Evolutionary conservation across 64 coral and sea anemone species (phyloP).

Genomic region (Montipora capricornis): DNA sequence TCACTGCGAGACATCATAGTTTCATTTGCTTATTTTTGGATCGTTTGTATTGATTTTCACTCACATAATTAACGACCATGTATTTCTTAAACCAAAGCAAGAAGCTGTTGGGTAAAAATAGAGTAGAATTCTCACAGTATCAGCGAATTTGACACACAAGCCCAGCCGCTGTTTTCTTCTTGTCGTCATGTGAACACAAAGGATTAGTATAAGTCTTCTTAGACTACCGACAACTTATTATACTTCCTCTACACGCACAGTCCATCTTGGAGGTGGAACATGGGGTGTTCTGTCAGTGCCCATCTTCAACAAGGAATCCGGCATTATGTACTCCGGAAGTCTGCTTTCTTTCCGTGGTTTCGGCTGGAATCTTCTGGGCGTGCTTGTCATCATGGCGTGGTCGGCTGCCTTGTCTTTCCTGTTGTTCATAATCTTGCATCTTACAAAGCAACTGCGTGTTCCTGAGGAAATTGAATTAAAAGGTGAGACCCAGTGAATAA

Average conservation of each 20-base stretch:
- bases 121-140: too few relatives aligned
- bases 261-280: slow-evolving; percentile 89
- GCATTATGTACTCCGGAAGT: slow-evolving; percentile 74
- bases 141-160: too few relatives aligned
- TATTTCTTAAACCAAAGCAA: too few relatives aligned
- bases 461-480: slow-evolving; percentile 75
- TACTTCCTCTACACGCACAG: slow-evolving; percentile 25
- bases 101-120: too few relatives aligned
- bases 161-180: too few relatives aligned
- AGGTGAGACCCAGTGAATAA: slow-evolving; percentile 49
- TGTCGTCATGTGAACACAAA: too few relatives aligned
- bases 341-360: slow-evolving; percentile 59
- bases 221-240: not conserved
- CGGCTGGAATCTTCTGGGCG: slow-evolving; percentile 85
- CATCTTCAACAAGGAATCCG: slow-evolving; percentile 74
- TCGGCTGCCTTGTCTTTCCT: slow-evolving; percentile 54
- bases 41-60: too few relatives aligned
- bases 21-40: too few relatives aligned
- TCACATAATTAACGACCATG: too few relatives aligned
- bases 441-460: slow-evolving; percentile 61
- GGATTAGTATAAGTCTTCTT: too few relatives aligned
- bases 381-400: slow-evolving; percentile 76
- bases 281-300: slow-evolving; percentile 87
- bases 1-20: too few relatives aligned
- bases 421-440: slow-evolving; percentile 64